phyloP scores from a whole-genome alignment of 2,113 vertebrate genomes.

The Numenius arquata region DNA sequence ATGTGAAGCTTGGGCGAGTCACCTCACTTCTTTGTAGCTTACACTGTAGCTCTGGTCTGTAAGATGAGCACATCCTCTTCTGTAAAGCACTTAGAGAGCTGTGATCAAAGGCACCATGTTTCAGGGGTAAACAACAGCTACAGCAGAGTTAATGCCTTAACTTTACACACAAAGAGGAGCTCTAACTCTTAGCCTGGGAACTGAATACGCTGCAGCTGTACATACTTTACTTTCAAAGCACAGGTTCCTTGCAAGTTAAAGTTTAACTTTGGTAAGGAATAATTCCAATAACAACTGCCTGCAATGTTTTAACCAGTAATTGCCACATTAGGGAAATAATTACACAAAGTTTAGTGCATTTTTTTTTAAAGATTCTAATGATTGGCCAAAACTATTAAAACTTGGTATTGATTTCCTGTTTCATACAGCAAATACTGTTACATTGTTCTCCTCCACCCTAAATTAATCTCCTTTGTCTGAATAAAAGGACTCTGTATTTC shows the following conservation, averaged over 20 bases:
- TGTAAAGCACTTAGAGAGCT: not conserved
- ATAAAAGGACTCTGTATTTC: not conserved
- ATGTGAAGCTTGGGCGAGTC: not conserved
- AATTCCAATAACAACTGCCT: not conserved
- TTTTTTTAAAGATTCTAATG: not conserved
- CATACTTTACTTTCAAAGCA: conserved; percentile 19
- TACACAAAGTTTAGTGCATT: not conserved
- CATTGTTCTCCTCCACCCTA: not conserved
- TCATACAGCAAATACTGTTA: not conserved
- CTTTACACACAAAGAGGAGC: conserved; percentile 11
- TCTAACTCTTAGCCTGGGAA: not conserved
- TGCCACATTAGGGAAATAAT: not conserved
- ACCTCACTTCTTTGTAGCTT: not conserved
- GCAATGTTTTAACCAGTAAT: conserved; percentile 19
- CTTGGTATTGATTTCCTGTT: not conserved
- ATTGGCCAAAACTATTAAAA: not conserved
- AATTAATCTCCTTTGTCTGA: not conserved
- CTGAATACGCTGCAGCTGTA: not conserved
- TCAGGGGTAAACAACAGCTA: not conserved
- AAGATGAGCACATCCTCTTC: not conserved
- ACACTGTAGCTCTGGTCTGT: not conserved
- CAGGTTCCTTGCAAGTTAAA: conserved; percentile 37
- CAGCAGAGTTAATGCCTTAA: not conserved
- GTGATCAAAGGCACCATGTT: not conserved
- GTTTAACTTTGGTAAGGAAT: not conserved